A percentile compares a stretch with the other conserved stretches of the same genome.
These are phyloP conservation scores for Dynastes tityus DNA, from an alignment of 2,888 invertebrate species.

Conservation along the genomic window DNA sequence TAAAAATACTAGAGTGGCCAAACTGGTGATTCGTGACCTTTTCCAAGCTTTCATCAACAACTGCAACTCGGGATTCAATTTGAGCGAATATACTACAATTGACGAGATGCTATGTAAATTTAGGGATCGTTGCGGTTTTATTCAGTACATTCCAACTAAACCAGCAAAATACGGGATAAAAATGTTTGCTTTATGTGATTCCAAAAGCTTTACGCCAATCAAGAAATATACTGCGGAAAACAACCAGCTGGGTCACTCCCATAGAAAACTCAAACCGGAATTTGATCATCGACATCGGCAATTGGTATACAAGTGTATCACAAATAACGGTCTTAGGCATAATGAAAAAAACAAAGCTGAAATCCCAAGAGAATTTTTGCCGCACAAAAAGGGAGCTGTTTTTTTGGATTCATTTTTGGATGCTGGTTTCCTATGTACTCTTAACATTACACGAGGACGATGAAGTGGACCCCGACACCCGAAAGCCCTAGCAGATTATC, in stretches of 20 bases:
- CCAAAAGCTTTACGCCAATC: background rate
- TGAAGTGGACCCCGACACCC: slow-evolving; percentile 55
- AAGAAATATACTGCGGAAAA: slow-evolving; percentile 30
- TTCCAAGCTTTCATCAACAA: background rate
- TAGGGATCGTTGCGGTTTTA: background rate
- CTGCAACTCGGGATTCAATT: too few relatives aligned
- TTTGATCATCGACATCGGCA: slow-evolving; percentile 28
- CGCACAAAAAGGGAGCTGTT: slow-evolving; percentile 22
- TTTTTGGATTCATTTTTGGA: slow-evolving; percentile 50
- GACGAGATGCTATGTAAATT: too few relatives aligned
- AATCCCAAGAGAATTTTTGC: background rate
- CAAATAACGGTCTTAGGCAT: slow-evolving; percentile 13
- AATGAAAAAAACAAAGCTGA: slow-evolving; percentile 45
- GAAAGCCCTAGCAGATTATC: slow-evolving; percentile 42
- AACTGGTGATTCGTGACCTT: background rate
- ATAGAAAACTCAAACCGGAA: slow-evolving; percentile 54
- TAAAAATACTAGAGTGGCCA: background rate
- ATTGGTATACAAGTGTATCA: slow-evolving; percentile 18
- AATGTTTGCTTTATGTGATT: background rate
- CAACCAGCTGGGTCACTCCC: slow-evolving; percentile 54
- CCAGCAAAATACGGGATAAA: background rate
- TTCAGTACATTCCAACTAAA: background rate
- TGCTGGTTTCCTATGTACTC: slow-evolving; percentile 48
- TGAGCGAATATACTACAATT: too few relatives aligned
- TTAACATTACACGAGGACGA: slow-evolving; percentile 51